Evolutionary conservation across 2,888 invertebrate genomes (phyloP).

Genomic region (Pantelozetes paolii): DNA sequence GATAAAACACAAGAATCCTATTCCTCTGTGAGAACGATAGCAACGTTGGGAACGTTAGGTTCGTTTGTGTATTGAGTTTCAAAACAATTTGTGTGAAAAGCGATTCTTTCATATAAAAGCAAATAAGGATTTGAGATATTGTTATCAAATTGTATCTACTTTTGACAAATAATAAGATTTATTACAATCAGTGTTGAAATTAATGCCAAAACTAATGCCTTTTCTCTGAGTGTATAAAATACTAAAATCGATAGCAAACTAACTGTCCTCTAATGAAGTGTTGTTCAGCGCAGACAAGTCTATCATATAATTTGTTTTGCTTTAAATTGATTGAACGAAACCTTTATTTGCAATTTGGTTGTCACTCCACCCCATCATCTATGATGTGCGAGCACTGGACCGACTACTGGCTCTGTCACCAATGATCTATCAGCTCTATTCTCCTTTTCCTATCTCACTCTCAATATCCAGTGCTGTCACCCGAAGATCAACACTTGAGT

Average conservation of each 20-base stretch:
- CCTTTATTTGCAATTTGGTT: not conserved
- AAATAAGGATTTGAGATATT: not conserved
- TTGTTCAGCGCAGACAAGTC: not conserved
- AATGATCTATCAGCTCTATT: not conserved
- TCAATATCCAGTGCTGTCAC: not conserved
- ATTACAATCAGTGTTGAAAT: not conserved
- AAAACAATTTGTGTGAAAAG: conserved; percentile 1
- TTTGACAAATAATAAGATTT: conserved; percentile 23
- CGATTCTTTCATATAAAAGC: not conserved
- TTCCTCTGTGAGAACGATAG: not conserved
- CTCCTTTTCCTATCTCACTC: not conserved
- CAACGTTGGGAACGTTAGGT: not conserved
- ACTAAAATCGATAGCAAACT: not conserved
- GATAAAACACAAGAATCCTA: not conserved
- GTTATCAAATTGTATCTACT: not conserved
- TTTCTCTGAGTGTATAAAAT: not conserved
- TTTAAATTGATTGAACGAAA: conserved; percentile 3
- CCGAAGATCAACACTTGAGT: not conserved
- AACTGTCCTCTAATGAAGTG: conserved; percentile 2
- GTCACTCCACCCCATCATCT: not conserved
- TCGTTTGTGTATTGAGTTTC: not conserved
- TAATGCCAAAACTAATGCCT: not conserved
- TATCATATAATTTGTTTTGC: not conserved
- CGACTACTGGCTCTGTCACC: not conserved
- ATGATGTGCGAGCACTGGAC: not conserved